Conservation (phyloP, 2,888 invertebrate species). For the Cephus runcator region DNA sequence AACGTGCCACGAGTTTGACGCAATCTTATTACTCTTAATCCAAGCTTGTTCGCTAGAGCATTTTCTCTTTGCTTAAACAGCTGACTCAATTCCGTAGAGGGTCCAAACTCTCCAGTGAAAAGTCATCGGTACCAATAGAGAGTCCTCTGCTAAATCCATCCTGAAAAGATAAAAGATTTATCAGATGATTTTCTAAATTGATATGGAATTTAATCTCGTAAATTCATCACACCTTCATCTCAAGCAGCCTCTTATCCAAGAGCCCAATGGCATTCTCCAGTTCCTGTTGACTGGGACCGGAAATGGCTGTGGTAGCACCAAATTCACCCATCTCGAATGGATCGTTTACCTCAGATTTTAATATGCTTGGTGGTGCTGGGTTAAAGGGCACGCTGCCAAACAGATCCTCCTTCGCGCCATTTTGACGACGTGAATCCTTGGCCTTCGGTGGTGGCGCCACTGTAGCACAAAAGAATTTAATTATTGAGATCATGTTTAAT, state of each 20-base stretch:
- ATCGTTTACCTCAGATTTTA: constrained; percentile 70
- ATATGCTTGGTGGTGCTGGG: constrained; percentile 60
- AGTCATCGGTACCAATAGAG: constrained; percentile 91
- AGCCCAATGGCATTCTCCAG: constrained; percentile 81
- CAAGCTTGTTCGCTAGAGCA: background rate
- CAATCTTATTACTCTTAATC: constrained; percentile 12
- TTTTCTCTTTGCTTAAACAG: background rate
- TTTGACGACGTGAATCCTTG: constrained; percentile 62
- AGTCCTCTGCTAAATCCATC: constrained; percentile 90
- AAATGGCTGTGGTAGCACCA: constrained; percentile 60
- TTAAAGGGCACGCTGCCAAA: constrained; percentile 85
- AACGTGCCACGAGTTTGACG: constrained; percentile 6
- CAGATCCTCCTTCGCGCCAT: constrained; percentile 74
- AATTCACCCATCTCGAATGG: constrained; percentile 90
- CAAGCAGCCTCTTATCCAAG: constrained; percentile 83
- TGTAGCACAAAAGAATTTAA: constrained; percentile 63
- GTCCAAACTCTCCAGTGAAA: constrained; percentile 93
- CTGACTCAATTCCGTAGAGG: constrained; percentile 78
- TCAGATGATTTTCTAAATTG: background rate
- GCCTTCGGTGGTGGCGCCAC: constrained; percentile 93
- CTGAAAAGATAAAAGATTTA: constrained; percentile 68
- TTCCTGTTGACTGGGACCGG: constrained; percentile 69
- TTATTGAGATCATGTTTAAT: background rate
- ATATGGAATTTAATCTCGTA: constrained; percentile 1
- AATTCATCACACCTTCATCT: constrained; percentile 78